Percentiles rank a stretch among this genome's conserved stretches.
Evolutionary conservation across 2,113 vertebrate genomes (phyloP).

Genomic region (Oenanthe melanoleuca): DNA sequence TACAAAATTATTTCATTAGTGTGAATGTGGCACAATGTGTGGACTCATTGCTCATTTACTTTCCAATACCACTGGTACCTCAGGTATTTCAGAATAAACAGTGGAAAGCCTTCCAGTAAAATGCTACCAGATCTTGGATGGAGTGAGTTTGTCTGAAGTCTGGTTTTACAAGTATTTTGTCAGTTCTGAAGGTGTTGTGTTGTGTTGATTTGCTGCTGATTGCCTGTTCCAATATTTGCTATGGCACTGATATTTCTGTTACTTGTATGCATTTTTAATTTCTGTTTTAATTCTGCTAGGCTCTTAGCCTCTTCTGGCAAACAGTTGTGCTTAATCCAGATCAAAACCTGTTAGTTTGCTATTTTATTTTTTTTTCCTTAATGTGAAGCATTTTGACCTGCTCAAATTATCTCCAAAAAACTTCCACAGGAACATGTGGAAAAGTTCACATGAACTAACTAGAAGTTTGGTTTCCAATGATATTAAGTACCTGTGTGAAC

Average conservation of each 20-base stretch:
- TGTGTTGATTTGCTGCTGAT: neutral
- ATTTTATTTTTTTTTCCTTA: neutral
- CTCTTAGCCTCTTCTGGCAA: neutral
- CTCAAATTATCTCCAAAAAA: neutral
- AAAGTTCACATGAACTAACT: neutral
- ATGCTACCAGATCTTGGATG: neutral
- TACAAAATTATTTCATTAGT: neutral
- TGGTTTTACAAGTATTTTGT: neutral
- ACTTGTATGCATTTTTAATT: neutral
- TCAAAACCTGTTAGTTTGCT: neutral
- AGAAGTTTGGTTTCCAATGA: neutral
- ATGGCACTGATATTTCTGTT: neutral
- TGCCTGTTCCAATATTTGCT: neutral
- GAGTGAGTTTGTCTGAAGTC: neutral
- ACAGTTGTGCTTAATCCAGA: neutral
- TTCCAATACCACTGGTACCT: neutral
- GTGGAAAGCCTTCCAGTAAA: neutral
- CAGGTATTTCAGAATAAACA: neutral
- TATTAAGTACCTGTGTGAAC: neutral
- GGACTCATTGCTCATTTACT: neutral
- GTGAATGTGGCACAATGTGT: neutral
- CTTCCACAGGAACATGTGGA: neutral
- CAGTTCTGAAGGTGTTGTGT: neutral
- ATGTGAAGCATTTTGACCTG: accelerated
- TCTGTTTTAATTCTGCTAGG: neutral